These are phyloP conservation scores for Syrmaticus mikado DNA, from an alignment of 2,113 vertebrate species.

Conservation along the genomic window DNA sequence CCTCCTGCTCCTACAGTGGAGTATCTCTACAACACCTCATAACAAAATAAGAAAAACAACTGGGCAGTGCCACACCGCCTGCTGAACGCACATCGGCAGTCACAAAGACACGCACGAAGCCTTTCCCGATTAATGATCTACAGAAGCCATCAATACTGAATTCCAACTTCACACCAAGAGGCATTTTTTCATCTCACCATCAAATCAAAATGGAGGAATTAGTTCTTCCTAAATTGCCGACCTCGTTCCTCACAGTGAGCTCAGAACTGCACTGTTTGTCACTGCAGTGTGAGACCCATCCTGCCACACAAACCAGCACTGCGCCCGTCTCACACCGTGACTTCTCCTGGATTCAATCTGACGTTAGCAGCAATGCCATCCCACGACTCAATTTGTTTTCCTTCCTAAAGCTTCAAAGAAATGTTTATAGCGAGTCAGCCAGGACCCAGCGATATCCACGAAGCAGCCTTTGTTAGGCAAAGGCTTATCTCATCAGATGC, in stretches of 20 bases:
- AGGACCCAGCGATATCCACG: conserved; percentile 42
- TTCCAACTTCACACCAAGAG: conserved; percentile 41
- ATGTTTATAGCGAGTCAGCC: conserved; percentile 58
- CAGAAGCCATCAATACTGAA: conserved; percentile 63
- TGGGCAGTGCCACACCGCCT: not conserved
- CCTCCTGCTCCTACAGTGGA: not conserved
- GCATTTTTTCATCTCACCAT: conserved; percentile 5
- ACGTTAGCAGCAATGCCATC: conserved; percentile 14
- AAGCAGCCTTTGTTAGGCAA: conserved; percentile 60
- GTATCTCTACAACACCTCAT: not conserved
- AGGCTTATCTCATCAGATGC: conserved; percentile 64
- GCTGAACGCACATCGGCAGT: not conserved
- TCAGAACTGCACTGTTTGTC: not conserved
- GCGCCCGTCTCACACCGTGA: not conserved
- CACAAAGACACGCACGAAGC: conserved; percentile 20
- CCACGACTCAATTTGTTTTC: conserved; percentile 41
- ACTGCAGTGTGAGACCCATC: not conserved
- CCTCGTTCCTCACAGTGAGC: not conserved
- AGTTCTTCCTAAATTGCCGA: not conserved
- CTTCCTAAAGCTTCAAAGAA: conserved; percentile 63
- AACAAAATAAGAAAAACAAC: not conserved
- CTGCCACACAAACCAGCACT: not conserved
- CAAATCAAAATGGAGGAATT: not conserved
- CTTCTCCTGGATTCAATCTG: conserved; percentile 42
- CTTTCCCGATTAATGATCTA: conserved; percentile 70